phyloP scores from a whole-genome alignment of 2,888 invertebrate genomes.

The Chloroclystis v-ata region DNA sequence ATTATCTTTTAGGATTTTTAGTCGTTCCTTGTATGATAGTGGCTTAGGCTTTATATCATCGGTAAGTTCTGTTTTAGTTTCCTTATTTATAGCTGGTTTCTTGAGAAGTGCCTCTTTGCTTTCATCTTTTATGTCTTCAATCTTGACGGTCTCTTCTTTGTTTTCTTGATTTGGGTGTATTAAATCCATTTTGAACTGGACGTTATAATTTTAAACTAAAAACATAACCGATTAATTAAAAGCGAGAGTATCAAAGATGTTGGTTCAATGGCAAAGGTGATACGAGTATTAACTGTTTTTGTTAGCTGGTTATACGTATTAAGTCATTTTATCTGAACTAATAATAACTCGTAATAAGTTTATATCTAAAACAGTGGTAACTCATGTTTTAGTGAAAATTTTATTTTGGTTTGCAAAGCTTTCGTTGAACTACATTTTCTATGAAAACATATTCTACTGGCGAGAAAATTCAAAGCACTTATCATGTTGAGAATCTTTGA shows the following conservation, averaged over 20 bases:
- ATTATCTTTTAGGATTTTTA: conserved; percentile 66
- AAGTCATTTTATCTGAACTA: neutral
- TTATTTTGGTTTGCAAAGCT: neutral
- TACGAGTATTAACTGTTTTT: conserved; percentile 25
- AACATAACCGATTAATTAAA: neutral
- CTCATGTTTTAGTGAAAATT: neutral
- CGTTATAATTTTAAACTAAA: neutral
- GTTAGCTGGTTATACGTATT: conserved; percentile 27
- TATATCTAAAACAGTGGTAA: neutral
- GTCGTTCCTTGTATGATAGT: conserved; percentile 46
- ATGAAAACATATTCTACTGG: too few relatives aligned
- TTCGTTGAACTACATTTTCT: neutral
- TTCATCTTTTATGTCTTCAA: conserved; percentile 30
- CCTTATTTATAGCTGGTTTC: conserved; percentile 23
- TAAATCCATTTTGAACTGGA: conserved; percentile 8
- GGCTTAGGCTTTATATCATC: conserved; percentile 40
- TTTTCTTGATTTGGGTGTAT: conserved; percentile 11
- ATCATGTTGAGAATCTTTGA: too few relatives aligned
- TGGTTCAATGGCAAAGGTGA: conserved; percentile 28
- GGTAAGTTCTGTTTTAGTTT: conserved; percentile 21
- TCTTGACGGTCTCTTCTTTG: conserved; percentile 15
- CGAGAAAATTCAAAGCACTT: too few relatives aligned
- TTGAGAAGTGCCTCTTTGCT: conserved; percentile 49
- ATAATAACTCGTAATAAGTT: neutral
- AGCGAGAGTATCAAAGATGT: conserved; percentile 9